Evolutionary conservation across 2,888 invertebrate genomes (phyloP), one percentile per base, ranked within the genome.

Genomic region (Chromoteleia sp.): DNA sequence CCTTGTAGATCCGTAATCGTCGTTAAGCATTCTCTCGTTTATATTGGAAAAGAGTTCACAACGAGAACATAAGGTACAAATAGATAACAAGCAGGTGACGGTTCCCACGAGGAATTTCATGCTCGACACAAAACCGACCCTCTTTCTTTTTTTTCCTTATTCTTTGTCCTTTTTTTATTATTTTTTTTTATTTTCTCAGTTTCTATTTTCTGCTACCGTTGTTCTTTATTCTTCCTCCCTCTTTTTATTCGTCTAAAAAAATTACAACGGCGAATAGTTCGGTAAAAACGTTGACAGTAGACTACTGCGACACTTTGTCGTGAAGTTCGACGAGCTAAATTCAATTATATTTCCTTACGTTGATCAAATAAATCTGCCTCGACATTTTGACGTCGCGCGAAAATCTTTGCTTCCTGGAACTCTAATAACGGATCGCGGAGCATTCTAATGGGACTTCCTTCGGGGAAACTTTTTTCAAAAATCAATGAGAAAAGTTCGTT

Each of bases 31-130:
- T 43, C 54, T 45, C 29, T 21, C 76, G 52, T 43, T 70, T 67
- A 70, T 78, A 75, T 81, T 71, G 61, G 81, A 67, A 78, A 81
- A 75, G 50, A 65, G 83, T 75, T 81, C 67, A 52, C 77, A 71
- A 43, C 58, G 58, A 65, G 77, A 67, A 56, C 50, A 54, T 50
- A 74, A 71, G 12, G 50, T 63, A 65, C 70, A 81, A 83, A 83
- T 58, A 75, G 71, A 83, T 75, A 83, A 83, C 59, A 77, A 52
- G 67, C 83, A 83, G 61, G 71, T 83, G 81, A 70, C 77, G 45
- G 56, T 63, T 71, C 79, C 68, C 76, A 76, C 68, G 73, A 80
- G 58, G 59, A 80, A 58, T 68, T 80, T 82, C 82, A 82, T 82
- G 61, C 75, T 79, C 54, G 15, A 59, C 67, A 61, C 67, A 61